Base-by-base conservation (phyloP, 1,140 invertebrate genomes). In the Parapsyche elsis region DNA sequence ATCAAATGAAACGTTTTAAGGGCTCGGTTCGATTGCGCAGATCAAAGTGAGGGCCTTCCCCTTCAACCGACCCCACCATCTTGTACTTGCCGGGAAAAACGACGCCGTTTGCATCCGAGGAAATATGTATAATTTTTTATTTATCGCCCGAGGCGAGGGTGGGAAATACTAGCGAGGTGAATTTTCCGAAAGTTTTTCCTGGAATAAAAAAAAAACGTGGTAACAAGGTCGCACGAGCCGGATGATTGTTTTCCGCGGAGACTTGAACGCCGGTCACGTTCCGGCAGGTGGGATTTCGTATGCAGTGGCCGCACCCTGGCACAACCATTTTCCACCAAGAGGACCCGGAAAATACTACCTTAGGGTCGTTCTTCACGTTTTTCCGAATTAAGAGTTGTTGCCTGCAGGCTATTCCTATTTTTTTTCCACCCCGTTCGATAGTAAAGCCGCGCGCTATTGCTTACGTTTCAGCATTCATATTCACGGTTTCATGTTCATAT, bases 1-100 rank as follows among this genome's bases (percentile, higher is more conserved):
- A 67, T 67, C 64, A 67, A 67, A 67, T 67, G 64, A 67, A 67
- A 67, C 64, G 64, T 30, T 67, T 67, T 67, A 67, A 67, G 64
- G 64, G 64, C 21, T 23, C 49, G 16, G 64, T 67, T 67, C 64
- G 64, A 67, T 67, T 67, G 64, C 64, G 64, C 64, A 19, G 64
- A 67, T 67, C 64, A 67, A 67, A 67, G 24, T 9, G 57, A 61
- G 19, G n/a, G 9, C n/a, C 16, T 5, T 67, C 1, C 23, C 49
- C 10, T 4, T 53, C 49, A 10, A 16, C 49, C 10, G 49, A 2
- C 12, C 16, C 49, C 10, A 53, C 49, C 16, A 14, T 46, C 12
- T 46, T 46, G 45, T 46, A 46, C 16, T 1, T 12, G 14, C 10
- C 64, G 23, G 14, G 24, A 67, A 12, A 24, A 67, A 30, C 24